These are phyloP conservation scores for Anguilla obscura DNA, from an alignment of 2,797 vertebrate genomes.

Conservation along the genomic window DNA sequence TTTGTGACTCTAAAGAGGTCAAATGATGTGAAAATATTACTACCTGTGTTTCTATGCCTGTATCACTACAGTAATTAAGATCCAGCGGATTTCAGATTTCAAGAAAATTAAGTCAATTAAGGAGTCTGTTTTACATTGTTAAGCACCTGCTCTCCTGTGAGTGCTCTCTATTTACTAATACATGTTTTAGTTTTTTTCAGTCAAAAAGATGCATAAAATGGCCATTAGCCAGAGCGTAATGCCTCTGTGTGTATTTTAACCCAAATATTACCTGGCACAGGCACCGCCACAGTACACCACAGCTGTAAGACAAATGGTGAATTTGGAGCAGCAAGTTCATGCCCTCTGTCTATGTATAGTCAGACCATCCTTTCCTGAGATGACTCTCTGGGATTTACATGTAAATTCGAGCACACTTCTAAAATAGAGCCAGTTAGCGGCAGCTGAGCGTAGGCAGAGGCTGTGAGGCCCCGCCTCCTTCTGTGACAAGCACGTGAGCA, in stretches of 20 bases:
- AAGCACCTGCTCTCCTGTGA: not conserved
- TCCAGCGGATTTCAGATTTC: not conserved
- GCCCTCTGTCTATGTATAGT: not conserved
- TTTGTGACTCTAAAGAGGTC: not conserved
- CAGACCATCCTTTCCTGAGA: conserved; percentile 11
- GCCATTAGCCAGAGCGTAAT: not conserved
- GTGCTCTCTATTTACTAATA: not conserved
- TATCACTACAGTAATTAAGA: not conserved
- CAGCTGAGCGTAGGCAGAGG: not conserved
- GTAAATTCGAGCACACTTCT: conserved; percentile 4
- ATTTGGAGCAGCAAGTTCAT: conserved; percentile 19
- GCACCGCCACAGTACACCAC: not conserved
- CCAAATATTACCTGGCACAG: not conserved
- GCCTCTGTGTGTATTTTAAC: not conserved
- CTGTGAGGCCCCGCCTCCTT: not conserved
- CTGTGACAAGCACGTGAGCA: not conserved
- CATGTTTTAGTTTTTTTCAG: not conserved
- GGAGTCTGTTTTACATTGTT: not conserved
- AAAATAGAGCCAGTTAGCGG: not conserved
- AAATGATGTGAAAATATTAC: not conserved
- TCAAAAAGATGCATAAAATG: not conserved
- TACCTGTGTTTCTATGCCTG: not conserved
- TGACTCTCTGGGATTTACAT: not conserved
- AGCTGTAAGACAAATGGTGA: not conserved
- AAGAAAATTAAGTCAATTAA: too few relatives aligned